Evolutionary conservation across 2,797 vertebrate genomes (phyloP), one percentile per base, ranked within the genome.

Genomic region (Miichthys miiuy): DNA sequence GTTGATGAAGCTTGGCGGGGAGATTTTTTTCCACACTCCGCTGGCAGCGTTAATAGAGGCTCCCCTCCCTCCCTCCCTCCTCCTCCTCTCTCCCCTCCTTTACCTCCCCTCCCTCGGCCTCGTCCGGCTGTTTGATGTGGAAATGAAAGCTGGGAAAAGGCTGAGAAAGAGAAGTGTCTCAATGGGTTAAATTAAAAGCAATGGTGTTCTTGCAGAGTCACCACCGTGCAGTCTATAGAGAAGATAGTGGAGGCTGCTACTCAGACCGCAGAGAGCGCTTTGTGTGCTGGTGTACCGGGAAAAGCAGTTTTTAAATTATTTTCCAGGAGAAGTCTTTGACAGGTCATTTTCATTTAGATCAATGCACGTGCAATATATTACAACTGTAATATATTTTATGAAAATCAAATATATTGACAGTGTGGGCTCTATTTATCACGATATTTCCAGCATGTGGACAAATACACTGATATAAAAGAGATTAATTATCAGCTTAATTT

Each of bases 1-100:
- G 94, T 94, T 94, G 95, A 93, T 94, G 95, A 93, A 95, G 94
- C 95, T 95, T 95, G 93, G 94, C 94, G 91, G 90, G 93, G 90
- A 92, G 94, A 93, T 92, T 95, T 94, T 91, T 92, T 93, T 93
- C 93, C 94, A 95, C 95, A 96, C 94, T 95, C 93, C 89, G 89
- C 93, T 96, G 94, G 89, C 93, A 91, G 88, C 92, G 93, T 94
- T 96, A 95, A 96, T 95, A 92, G 94, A 92, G 87, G 88, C 82
- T 58, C 87, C 86, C 77, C 47, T 77, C 68, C 34, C n/a, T 7
- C 34, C 62, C 20, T 4, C 41, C 11, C 27, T 52, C 30, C 30
- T 34, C 25, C 6, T 4, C 7, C 25, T 38, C 55, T 21, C 48
- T 7, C 18, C 12, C 52, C 41, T 8, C 46, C n/a, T 12, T 30